These are phyloP conservation scores for Cryptus armator DNA, from an alignment of 2,888 invertebrate species.

Conservation along the genomic window DNA sequence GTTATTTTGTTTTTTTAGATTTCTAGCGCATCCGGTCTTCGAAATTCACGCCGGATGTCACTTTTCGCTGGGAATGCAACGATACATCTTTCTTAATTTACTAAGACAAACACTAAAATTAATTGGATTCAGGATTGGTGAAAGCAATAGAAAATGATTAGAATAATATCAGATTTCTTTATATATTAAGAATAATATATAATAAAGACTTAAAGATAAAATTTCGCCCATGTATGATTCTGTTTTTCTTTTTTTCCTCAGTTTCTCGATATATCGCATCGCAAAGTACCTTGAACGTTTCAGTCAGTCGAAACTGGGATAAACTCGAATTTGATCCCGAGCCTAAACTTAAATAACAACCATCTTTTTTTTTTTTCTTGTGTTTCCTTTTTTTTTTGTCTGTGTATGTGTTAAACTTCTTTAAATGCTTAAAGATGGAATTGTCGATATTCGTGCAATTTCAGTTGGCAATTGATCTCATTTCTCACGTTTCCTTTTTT, in stretches of 20 bases:
- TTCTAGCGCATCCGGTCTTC: too few species aligned
- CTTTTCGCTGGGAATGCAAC: too few species aligned
- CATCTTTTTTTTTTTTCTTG: slow-evolving; percentile 70
- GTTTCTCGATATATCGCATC: slow-evolving; percentile 70
- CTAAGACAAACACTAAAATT: background rate
- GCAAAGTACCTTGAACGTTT: slow-evolving; percentile 72
- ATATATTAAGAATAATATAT: slow-evolving; percentile 81
- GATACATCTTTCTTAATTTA: too few species aligned
- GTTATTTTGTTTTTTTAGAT: too few species aligned
- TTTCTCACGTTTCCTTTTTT: background rate
- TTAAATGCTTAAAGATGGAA: slow-evolving; percentile 62
- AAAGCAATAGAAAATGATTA: slow-evolving; percentile 38
- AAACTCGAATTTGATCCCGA: slow-evolving; percentile 74
- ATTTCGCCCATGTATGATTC: slow-evolving; percentile 69
- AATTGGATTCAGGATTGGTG: slow-evolving; percentile 9
- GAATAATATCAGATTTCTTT: slow-evolving; percentile 67
- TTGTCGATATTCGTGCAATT: slow-evolving; percentile 40
- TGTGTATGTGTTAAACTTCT: slow-evolving; percentile 20
- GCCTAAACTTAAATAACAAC: slow-evolving; percentile 75
- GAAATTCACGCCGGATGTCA: too few species aligned
- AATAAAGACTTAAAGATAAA: slow-evolving; percentile 80
- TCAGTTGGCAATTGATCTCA: slow-evolving; percentile 7
- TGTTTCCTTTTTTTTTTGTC: background rate
- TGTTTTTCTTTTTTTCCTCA: slow-evolving; percentile 57
- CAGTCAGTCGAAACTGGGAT: slow-evolving; percentile 78